Percentiles rank a stretch among this genome's conserved stretches.
phyloP scores from a whole-genome alignment of 2,113 vertebrate genomes.

The Pteronura brasiliensis region DNA sequence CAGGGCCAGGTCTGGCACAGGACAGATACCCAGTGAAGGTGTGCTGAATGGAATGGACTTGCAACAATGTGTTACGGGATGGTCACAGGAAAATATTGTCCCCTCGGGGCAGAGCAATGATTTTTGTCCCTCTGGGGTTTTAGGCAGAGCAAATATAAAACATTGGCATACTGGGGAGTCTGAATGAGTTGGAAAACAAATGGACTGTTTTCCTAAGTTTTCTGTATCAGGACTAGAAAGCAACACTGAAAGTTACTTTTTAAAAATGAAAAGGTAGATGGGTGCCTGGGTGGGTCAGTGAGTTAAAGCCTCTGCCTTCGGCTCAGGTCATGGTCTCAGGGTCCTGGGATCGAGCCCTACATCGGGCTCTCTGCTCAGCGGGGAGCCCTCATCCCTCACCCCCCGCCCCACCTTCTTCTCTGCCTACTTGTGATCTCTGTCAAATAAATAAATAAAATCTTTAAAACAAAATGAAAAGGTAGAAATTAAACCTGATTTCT shows the following conservation, averaged over 20 bases:
- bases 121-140: not conserved
- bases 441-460: too few species aligned
- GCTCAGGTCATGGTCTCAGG: too few species aligned
- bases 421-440: too few species aligned
- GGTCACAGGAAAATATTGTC: not conserved
- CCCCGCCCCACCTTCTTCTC: too few species aligned
- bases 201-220: not conserved
- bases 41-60: not conserved
- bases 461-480: not conserved
- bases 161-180: not conserved
- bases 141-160: not conserved
- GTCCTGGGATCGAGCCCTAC: too few species aligned
- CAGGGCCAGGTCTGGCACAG: not conserved
- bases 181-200: not conserved
- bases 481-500: not conserved
- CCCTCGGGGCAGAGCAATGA: not conserved
- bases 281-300: too few species aligned
- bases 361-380: too few species aligned
- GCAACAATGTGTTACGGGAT: fast-evolving
- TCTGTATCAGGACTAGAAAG: not conserved
- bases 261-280: not conserved
- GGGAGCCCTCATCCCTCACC: too few species aligned
- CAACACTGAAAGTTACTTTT: not conserved
- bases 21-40: fast-evolving
- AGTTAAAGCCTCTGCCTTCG: too few species aligned